A percentile compares a stretch with the other conserved stretches of the same genome.
These are phyloP conservation scores for Falco berigora DNA, from an alignment of 2,797 vertebrate genomes.

Conservation along the genomic window DNA sequence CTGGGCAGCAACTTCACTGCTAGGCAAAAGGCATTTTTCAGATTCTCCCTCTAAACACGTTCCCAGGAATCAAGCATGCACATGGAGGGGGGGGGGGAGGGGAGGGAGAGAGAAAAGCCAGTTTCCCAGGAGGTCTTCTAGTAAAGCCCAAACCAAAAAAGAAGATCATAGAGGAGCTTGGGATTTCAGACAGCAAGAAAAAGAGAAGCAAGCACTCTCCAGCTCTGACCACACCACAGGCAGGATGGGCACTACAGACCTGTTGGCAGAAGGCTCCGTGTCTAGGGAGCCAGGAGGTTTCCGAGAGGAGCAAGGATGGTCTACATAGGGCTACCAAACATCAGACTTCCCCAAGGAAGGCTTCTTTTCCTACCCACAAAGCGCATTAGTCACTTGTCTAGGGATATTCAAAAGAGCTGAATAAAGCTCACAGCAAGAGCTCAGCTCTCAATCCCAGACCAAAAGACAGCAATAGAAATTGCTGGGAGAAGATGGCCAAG, in stretches of 20 bases:
- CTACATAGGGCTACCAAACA: not conserved
- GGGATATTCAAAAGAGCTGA: not conserved
- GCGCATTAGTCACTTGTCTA: not conserved
- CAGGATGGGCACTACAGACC: not conserved
- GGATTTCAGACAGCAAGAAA: not conserved
- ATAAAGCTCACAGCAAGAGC: not conserved
- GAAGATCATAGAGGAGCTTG: not conserved
- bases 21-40: not conserved
- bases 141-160: not conserved
- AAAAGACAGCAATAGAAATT: not conserved
- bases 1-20: not conserved
- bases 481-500: not conserved
- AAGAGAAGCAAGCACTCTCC: not conserved
- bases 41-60: not conserved
- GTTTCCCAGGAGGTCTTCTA: not conserved
- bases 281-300: not conserved
- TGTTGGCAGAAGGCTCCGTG: not conserved
- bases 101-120: not conserved
- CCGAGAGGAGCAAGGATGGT: not conserved
- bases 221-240: not conserved
- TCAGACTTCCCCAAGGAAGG: not conserved
- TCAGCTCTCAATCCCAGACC: not conserved
- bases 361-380: not conserved
- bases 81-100: not conserved
- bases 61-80: not conserved